Conservation (phyloP, 1,140 invertebrate genomes). For the Rhynchophorus ferrugineus region DNA sequence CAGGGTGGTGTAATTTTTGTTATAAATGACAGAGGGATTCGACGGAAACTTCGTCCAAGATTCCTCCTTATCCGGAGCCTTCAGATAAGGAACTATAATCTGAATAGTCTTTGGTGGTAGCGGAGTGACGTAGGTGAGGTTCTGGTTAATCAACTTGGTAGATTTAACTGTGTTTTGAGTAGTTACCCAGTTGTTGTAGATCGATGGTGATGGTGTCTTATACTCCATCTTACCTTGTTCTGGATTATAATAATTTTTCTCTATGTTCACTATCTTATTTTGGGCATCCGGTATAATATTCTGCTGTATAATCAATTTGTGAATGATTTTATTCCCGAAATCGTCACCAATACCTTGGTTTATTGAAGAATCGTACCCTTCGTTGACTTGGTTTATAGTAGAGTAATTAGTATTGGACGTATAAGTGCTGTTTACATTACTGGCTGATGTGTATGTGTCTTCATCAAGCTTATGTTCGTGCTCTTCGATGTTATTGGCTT, state of each 20-base stretch:
- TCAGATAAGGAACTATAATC: slow-evolving; percentile 69
- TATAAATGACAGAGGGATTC: slow-evolving; percentile 5
- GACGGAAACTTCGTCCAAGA: background rate
- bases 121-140: slow-evolving; percentile 1
- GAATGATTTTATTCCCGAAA: slow-evolving; percentile 11
- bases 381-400: slow-evolving; percentile 21
- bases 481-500: background rate
- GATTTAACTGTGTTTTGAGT: background rate
- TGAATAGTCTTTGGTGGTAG: slow-evolving; percentile 53
- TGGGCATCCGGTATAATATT: slow-evolving; percentile 15
- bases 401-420: background rate
- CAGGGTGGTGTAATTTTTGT: slow-evolving; percentile 22
- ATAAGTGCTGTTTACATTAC: slow-evolving; percentile 22
- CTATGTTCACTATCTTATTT: slow-evolving; percentile 3
- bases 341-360: slow-evolving; percentile 1
- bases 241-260: slow-evolving; percentile 2
- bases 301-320: slow-evolving; percentile 23
- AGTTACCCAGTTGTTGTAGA: background rate
- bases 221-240: background rate
- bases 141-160: slow-evolving; percentile 29
- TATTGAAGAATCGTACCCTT: slow-evolving; percentile 8
- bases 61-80: slow-evolving; percentile 39
- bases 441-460: slow-evolving; percentile 31
- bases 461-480: slow-evolving; percentile 12
- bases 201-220: background rate